Evolutionary conservation across 2,888 invertebrate genomes (phyloP).

Genomic region (Orthosia cruda): DNA sequence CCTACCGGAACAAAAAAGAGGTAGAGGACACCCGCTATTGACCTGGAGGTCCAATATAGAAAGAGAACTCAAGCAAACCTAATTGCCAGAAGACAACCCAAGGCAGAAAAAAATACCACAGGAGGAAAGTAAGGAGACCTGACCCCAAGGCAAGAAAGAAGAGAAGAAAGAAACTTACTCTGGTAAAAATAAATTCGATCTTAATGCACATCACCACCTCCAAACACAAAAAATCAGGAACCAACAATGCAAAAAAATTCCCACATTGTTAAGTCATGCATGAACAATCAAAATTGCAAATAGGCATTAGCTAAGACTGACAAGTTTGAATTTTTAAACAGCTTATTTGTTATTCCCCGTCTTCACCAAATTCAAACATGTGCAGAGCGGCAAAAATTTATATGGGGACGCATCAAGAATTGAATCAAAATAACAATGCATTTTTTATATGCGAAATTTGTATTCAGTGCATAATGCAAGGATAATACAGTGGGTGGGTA

Average conservation of each 20-base stretch:
- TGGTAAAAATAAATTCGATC: neutral
- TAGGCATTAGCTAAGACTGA: constrained; percentile 58
- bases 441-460: constrained; percentile 82
- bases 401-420: constrained; percentile 82
- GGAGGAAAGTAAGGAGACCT: too few relatives aligned
- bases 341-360: constrained; percentile 60
- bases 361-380: constrained; percentile 70
- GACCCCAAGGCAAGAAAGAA: too few relatives aligned
- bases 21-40: too few relatives aligned
- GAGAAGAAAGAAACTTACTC: too few relatives aligned
- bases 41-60: too few relatives aligned
- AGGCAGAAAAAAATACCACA: too few relatives aligned
- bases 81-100: too few relatives aligned
- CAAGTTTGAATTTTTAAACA: constrained; percentile 51
- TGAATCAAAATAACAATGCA: constrained; percentile 85
- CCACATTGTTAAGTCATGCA: constrained; percentile 30
- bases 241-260: constrained; percentile 29
- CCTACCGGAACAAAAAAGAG: too few relatives aligned
- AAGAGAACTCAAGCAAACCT: too few relatives aligned
- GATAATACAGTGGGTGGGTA: constrained; percentile 88
- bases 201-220: neutral
- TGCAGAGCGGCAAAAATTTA: constrained; percentile 79
- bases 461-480: constrained; percentile 86
- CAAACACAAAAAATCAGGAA: constrained; percentile 22
- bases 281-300: constrained; percentile 58